Conservation (phyloP, 2,888 invertebrate species). For the Norana najaformis region DNA sequence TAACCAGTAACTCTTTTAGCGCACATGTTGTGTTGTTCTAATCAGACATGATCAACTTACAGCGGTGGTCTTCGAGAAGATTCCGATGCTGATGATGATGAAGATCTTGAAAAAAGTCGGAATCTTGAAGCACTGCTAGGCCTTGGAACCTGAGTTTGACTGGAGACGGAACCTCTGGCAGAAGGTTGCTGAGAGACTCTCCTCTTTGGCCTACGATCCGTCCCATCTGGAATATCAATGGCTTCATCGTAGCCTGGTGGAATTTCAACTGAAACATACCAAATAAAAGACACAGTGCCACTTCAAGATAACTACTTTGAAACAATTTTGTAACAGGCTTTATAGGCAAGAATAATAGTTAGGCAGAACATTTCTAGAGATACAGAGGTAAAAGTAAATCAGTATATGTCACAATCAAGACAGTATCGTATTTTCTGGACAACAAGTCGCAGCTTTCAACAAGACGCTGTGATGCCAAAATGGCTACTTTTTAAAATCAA, state of each 20-base stretch:
- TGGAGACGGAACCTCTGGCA: not conserved
- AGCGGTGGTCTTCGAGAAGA: not conserved
- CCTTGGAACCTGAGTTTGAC: not conserved
- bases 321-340: not conserved
- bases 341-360: not conserved
- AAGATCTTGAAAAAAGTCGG: conserved; percentile 14
- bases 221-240: not conserved
- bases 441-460: too few relatives aligned
- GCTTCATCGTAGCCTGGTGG: conserved; percentile 18
- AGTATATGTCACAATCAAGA: too few relatives aligned
- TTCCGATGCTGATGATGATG: not conserved
- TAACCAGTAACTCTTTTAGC: not conserved
- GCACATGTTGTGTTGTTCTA: not conserved
- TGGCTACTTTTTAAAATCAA: too few relatives aligned
- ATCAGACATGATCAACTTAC: not conserved
- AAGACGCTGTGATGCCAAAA: too few relatives aligned
- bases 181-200: conserved; percentile 1
- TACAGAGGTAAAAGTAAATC: not conserved
- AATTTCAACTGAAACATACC: conserved; percentile 8
- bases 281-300: not conserved
- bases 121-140: not conserved
- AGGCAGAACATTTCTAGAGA: not conserved
- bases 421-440: too few relatives aligned
- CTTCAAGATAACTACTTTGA: not conserved
- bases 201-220: not conserved